Conservation (phyloP, 2,113 vertebrate species). For the Gadus chalcogrammus region DNA sequence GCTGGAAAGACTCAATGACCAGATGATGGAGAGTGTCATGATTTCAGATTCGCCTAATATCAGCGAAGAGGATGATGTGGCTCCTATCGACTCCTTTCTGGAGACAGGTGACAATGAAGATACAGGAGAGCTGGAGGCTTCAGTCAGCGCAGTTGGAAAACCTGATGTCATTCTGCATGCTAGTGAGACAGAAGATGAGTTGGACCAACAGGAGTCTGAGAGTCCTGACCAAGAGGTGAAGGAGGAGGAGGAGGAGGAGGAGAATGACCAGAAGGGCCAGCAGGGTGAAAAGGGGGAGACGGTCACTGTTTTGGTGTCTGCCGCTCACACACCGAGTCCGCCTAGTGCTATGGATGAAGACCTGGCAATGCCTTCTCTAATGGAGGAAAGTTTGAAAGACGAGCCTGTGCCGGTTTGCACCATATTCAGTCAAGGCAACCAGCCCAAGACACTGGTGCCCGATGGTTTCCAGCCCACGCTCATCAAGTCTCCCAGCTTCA, state of each 20-base stretch:
- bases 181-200: constrained; percentile 59
- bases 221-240: constrained; percentile 1
- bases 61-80: constrained; percentile 89
- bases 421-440: constrained; percentile 85
- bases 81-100: constrained; percentile 81
- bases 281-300: constrained; percentile 19
- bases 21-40: constrained; percentile 98
- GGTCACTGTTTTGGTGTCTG: constrained; percentile 9
- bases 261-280: constrained; percentile 20
- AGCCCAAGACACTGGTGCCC: constrained; percentile 69
- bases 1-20: constrained; percentile 86
- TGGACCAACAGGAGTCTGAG: constrained; percentile 22
- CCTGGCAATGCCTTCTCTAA: constrained; percentile 9
- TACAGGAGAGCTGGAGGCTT: constrained; percentile 15
- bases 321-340: constrained; percentile 29
- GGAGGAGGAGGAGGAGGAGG: not conserved
- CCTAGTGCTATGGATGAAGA: constrained; percentile 30
- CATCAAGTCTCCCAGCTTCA: constrained; percentile 94
- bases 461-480: constrained; percentile 93
- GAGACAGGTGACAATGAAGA: constrained; percentile 63
- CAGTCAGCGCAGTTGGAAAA: constrained; percentile 28
- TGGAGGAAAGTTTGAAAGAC: constrained; percentile 33
- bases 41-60: constrained; percentile 95
- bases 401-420: constrained; percentile 88
- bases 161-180: constrained; percentile 40